Evolutionary conservation across 2,888 invertebrate species (phyloP), one percentile per base, ranked within the genome.

Genomic region (Cheilosia pagana): DNA sequence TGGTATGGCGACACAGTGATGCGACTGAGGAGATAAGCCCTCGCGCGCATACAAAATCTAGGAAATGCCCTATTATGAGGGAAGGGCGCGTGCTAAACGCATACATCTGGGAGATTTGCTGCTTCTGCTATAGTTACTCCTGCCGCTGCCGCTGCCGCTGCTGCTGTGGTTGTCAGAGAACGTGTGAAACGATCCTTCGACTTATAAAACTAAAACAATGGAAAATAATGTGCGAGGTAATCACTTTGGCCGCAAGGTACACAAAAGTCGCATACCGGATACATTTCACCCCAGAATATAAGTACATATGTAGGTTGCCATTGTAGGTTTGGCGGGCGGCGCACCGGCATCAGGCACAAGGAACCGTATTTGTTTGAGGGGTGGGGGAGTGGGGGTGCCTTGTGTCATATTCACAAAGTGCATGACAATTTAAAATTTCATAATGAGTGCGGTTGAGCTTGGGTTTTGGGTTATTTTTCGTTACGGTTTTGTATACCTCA

Each of bases 171-270:
- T 85, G 85, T 85, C 85, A 85, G 81, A 75, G 75, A 81, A 85
- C 85, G 85, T 85, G 85, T 85, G 85, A 85, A 85, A 81, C 85
- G 81, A 85, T 85, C 85, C 75, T 81, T 81, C 81, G 85, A 85
- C 81, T 85, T 85, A 71, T 71, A 85, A 81, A 85, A 85, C 85
- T 85, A 81, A 85, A 85, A 85, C 85, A 85, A 85, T 85, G 85
- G 85, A 72, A 76, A 76, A 76, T 85, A 85, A 85, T 85, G 85
- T 85, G 85, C 85, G 71, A 85, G 85, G 85, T 85, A 81, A 85
- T 85, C 85, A 85, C 85, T 85, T 85, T 85, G 85, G 81, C 75
- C 85, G 85, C 85, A 85, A 85, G 85, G 81, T 81, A 85, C 81
- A 85, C 85, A 81, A 85, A 85, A 81, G 83, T 83, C 83, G 75